Percentiles rank a stretch among this genome's conserved stretches.
phyloP scores from a whole-genome alignment of 2,797 vertebrate genomes.

The Hippocampus kuda region DNA sequence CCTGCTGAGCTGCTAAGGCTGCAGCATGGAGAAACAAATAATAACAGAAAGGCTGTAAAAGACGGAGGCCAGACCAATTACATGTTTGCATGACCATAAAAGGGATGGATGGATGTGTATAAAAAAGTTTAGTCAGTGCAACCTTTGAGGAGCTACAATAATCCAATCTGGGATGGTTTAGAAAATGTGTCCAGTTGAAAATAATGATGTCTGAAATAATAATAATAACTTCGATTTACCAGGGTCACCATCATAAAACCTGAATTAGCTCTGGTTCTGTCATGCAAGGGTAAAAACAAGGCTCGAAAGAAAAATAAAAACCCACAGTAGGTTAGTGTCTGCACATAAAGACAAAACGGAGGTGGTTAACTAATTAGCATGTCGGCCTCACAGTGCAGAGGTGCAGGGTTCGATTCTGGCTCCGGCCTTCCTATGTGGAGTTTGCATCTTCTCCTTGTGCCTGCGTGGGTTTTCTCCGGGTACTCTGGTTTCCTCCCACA shows the following conservation, averaged over 20 bases:
- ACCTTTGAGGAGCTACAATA: neutral
- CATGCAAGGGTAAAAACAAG: neutral
- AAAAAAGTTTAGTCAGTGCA: slow-evolving; percentile 12
- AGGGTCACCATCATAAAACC: neutral
- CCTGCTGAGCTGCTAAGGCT: slow-evolving; percentile 34
- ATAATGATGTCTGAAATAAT: neutral
- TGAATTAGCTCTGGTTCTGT: no score
- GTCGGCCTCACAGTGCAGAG: no score
- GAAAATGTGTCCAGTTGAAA: neutral
- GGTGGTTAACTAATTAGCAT: no score
- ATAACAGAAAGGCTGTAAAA: slow-evolving; percentile 25
- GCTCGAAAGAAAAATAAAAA: neutral
- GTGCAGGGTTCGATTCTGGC: no score
- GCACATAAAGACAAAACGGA: neutral
- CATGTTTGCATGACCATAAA: slow-evolving; percentile 23
- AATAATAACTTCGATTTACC: neutral
- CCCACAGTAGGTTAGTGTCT: neutral
- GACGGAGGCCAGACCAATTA: slow-evolving; percentile 20
- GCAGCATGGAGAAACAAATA: slow-evolving; percentile 32
- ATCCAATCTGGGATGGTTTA: neutral
- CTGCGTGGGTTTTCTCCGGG: no score
- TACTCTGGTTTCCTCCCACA: no score
- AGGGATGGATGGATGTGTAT: slow-evolving; percentile 6
- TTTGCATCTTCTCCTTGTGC: no score
- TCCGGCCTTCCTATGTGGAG: no score